Conservation (phyloP, 2,888 invertebrate species). For the Pachymerium ferrugineum region DNA sequence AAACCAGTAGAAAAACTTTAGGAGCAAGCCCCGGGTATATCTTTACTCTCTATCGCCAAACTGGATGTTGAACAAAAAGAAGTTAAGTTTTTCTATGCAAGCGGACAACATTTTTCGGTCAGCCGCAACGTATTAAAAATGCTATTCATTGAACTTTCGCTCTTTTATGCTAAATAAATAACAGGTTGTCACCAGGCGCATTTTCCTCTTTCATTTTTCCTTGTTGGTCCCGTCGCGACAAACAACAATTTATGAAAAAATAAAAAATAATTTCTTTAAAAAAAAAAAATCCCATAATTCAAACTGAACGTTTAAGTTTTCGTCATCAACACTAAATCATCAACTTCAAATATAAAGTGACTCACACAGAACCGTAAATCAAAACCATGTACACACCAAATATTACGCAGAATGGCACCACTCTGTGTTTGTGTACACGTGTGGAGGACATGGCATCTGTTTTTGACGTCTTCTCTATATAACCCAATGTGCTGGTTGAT, state of each 20-base stretch:
- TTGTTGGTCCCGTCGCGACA: too few species aligned
- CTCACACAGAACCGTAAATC: conserved; percentile 10
- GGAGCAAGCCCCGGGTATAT: too few species aligned
- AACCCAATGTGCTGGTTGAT: conserved; percentile 12
- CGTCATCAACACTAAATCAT: conserved; percentile 20
- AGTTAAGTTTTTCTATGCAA: conserved; percentile 15
- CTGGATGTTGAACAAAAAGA: conserved; percentile 5
- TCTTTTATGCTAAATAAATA: not conserved
- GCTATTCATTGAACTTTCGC: not conserved
- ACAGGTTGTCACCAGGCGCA: too few species aligned
- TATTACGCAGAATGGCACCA: conserved; percentile 22
- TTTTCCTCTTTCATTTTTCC: too few species aligned
- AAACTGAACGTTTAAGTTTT: not conserved
- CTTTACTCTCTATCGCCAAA: conserved; percentile 2
- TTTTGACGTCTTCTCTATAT: conserved; percentile 17
- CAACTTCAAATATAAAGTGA: conserved; percentile 22
- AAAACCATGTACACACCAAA: conserved; percentile 20
- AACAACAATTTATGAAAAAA: not conserved
- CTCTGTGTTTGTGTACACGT: conserved; percentile 22
- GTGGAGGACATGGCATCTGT: conserved; percentile 20
- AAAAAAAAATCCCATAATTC: not conserved
- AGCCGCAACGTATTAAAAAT: not conserved
- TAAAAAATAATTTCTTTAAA: not conserved
- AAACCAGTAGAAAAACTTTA: too few species aligned
- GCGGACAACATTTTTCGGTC: conserved; percentile 9